Evolutionary conservation across 2,888 invertebrate species (phyloP), one percentile per base, ranked within the genome.

Genomic region (Andrena chrysosceles): DNA sequence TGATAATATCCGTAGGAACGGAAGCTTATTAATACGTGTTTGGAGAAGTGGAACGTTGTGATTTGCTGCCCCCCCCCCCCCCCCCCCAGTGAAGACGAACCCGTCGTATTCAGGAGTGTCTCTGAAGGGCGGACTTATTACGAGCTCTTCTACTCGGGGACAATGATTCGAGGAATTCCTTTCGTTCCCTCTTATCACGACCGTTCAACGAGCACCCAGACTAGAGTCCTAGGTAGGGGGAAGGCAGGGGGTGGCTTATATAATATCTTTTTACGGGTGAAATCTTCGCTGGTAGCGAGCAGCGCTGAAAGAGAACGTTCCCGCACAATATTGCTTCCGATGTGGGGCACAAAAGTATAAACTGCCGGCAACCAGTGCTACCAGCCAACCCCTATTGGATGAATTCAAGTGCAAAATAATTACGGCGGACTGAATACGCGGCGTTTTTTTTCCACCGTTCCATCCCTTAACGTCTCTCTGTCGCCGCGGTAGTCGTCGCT

Each of bases 341-440:
- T 42, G 54, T 72, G 66, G 71, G 56, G 42, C 26, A 42, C 10
- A 68, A 66, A 71, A 67, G 42, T 35, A 42, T n/a, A 68, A 66
- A 71, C 70, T 82, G 80, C 71, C 71, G 82, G 42, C 42, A 42
- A 59, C 48, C 81, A 62, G 80, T 71, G 20, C 33, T 62, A 73
- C 67, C 68, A 71, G 72, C 71, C 68, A 71, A 64, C 71, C 73
- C 68, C 62, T 26, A 68, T 16, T 31, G 67, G 48, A 64, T 73
- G 54, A 62, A 80, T 81, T 77, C 49, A 59, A 81, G 35, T 62
- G 81, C 70, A 67, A 82, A 82, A 82, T 82, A 82, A 82, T 82
- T 82, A 82, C 74, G 74, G 20, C 23, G 26, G 10, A 31, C 52
- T 73, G 73, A 81, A 81, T 78, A 20, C 33, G 35, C 20, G 35